Percentiles rank a stretch among this genome's conserved stretches.
phyloP scores from a whole-genome alignment of 2,888 invertebrate genomes.

The Drosophila dives region DNA sequence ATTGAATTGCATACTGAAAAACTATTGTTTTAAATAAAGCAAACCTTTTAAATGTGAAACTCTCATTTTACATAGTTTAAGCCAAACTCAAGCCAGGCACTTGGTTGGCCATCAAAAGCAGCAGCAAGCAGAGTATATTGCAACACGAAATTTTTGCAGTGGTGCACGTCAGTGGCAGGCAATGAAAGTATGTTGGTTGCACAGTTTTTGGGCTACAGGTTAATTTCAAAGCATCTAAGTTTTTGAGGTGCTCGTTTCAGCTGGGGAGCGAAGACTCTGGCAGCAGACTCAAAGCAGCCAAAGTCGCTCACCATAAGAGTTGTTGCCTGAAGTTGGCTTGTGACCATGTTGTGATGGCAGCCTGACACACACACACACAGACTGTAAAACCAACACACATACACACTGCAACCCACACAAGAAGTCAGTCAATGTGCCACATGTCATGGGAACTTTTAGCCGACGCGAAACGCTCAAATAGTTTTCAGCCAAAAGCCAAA shows the following conservation, averaged over 20 bases:
- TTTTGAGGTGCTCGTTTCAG: constrained; percentile 58
- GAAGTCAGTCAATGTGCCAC: constrained; percentile 61
- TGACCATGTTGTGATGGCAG: constrained; percentile 51
- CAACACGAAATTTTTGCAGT: constrained; percentile 28
- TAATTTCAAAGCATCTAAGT: constrained; percentile 76
- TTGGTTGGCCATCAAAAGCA: constrained; percentile 32
- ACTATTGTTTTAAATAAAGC: neutral
- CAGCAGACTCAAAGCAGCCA: constrained; percentile 23
- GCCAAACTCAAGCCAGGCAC: constrained; percentile 20
- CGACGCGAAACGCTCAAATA: constrained; percentile 45
- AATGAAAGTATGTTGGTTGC: constrained; percentile 51
- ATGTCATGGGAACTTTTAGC: constrained; percentile 74
- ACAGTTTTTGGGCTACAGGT: constrained; percentile 52
- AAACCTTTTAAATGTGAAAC: constrained; percentile 15
- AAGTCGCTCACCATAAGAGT: constrained; percentile 26
- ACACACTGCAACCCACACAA: constrained; percentile 19
- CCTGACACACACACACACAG: constrained; percentile 25
- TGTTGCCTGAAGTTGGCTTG: constrained; percentile 64
- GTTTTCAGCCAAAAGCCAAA: constrained; percentile 55
- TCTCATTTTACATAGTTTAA: constrained; percentile 29
- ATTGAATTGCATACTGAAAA: neutral
- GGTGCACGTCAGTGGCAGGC: constrained; percentile 36
- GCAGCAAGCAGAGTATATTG: constrained; percentile 13
- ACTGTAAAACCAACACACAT: constrained; percentile 7
- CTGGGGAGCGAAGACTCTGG: constrained; percentile 16